Conservation (phyloP, 2,113 vertebrate genomes). For the Platysternon megacephalum region DNA sequence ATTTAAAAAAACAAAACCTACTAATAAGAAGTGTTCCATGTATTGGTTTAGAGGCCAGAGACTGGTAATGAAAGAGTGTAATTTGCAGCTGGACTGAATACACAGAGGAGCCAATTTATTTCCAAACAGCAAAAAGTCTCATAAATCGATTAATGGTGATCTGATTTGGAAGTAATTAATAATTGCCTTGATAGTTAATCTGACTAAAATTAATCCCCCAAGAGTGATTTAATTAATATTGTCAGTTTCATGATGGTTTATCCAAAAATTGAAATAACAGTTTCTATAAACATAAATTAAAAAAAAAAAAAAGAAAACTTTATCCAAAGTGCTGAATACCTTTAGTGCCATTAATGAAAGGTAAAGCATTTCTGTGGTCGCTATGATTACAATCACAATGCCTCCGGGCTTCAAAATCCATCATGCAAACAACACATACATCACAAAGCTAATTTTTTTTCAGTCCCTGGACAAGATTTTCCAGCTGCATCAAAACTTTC, state of each 20-base stretch:
- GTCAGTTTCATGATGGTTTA: not conserved
- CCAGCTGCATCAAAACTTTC: not conserved
- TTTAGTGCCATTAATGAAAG: not conserved
- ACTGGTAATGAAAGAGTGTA: not conserved
- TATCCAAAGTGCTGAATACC: not conserved
- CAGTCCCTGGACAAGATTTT: not conserved
- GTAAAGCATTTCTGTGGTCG: not conserved
- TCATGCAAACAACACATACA: not conserved
- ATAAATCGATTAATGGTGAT: not conserved
- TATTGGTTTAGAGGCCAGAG: not conserved
- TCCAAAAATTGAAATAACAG: not conserved
- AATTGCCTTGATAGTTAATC: not conserved
- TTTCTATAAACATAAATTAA: not conserved
- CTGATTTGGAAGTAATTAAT: not conserved
- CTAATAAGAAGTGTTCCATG: not conserved
- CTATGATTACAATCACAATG: not conserved
- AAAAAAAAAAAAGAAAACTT: not conserved
- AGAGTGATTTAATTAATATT: not conserved
- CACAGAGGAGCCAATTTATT: not conserved
- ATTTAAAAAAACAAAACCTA: not conserved
- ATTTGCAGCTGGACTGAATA: not conserved
- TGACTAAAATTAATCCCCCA: not conserved
- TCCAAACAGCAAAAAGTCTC: not conserved
- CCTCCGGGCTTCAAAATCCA: fast-evolving
- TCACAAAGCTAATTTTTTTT: not conserved